Percentiles rank a stretch among this genome's conserved stretches.
These are phyloP conservation scores for Bombycilla garrulus DNA, from an alignment of 2,113 vertebrate genomes.

Conservation along the genomic window DNA sequence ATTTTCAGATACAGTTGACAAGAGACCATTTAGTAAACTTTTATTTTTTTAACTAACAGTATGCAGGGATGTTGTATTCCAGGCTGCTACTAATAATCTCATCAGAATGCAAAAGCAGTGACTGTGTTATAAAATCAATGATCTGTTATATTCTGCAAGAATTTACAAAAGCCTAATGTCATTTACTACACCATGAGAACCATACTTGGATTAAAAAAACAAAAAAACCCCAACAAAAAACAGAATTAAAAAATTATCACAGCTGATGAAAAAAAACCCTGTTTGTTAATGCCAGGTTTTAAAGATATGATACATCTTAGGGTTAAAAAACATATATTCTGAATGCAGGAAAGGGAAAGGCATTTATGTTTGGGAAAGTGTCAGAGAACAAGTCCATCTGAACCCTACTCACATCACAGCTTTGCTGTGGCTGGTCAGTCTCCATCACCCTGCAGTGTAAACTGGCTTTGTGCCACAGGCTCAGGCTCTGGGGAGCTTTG, in stretches of 20 bases:
- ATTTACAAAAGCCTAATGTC: constrained; percentile 92
- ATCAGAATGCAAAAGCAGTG: constrained; percentile 90
- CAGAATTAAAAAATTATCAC: constrained; percentile 68
- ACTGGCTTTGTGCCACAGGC: neutral
- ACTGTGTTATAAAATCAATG: constrained; percentile 92
- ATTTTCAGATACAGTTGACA: constrained; percentile 88
- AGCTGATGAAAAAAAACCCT: constrained; percentile 66
- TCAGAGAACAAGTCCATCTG: neutral
- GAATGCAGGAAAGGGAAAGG: neutral
- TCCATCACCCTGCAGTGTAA: neutral
- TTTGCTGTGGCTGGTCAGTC: neutral
- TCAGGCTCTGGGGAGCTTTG: neutral
- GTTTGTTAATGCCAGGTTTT: constrained; percentile 32
- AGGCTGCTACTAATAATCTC: constrained; percentile 89
- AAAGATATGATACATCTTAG: constrained; percentile 1
- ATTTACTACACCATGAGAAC: constrained; percentile 86
- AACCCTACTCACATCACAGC: neutral
- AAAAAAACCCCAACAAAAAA: constrained; percentile 72
- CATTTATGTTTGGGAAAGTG: neutral
- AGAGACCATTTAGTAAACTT: constrained; percentile 89
- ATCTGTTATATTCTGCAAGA: constrained; percentile 92
- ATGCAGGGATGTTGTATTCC: constrained; percentile 82
- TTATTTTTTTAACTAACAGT: constrained; percentile 87
- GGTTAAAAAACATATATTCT: neutral
- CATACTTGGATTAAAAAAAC: constrained; percentile 81